phyloP scores from a whole-genome alignment of 1,140 invertebrate species.

The Drosophila subobscura region DNA sequence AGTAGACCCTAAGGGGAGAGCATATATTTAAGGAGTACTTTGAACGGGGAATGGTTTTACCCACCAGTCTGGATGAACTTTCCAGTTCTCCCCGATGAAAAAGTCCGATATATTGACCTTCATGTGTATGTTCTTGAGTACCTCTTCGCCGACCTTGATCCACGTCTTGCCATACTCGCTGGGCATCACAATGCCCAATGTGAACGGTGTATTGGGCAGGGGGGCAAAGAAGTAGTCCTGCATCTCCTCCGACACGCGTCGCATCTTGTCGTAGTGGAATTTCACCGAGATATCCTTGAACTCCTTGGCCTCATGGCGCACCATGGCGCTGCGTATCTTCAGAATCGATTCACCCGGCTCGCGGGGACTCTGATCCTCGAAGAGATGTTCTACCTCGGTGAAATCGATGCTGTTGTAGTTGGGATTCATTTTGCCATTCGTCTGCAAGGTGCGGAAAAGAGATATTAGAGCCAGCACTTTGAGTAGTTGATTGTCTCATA shows the following conservation, averaged over 20 bases:
- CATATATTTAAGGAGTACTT: not conserved
- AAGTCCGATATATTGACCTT: constrained; percentile 88
- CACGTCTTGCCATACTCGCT: constrained; percentile 90
- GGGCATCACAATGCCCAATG: constrained; percentile 89
- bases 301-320: constrained; percentile 88
- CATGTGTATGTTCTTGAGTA: constrained; percentile 87
- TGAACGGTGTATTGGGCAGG: constrained; percentile 93
- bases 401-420: constrained; percentile 98
- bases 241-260: constrained; percentile 90
- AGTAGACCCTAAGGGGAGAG: constrained; percentile 88
- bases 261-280: constrained; percentile 92
- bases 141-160: constrained; percentile 89
- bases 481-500: constrained; percentile 22
- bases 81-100: constrained; percentile 90
- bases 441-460: constrained; percentile 27
- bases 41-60: not conserved
- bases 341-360: constrained; percentile 85
- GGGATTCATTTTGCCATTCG: constrained; percentile 90
- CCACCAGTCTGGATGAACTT: constrained; percentile 94
- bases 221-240: constrained; percentile 94
- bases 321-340: constrained; percentile 88
- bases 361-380: constrained; percentile 85
- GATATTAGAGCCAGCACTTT: not conserved
- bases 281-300: constrained; percentile 89
- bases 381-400: constrained; percentile 95